Evolutionary conservation across 1,140 invertebrate genomes (phyloP), one percentile per base, ranked within the genome.

Genomic region (Tetramorium alpestre): DNA sequence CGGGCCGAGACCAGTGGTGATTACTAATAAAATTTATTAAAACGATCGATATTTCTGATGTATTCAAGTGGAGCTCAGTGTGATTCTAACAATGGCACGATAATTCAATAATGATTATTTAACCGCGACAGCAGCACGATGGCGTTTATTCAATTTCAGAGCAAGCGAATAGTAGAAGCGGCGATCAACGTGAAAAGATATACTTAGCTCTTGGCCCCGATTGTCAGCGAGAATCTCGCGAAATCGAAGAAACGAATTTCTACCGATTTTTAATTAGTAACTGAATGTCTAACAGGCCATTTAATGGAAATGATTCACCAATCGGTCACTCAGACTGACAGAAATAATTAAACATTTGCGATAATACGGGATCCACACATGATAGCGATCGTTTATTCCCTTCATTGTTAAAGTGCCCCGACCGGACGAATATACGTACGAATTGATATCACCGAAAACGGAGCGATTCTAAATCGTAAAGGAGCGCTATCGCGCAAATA

Each of bases 51-150:
- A 76, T 22, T 49, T 16, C 58, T 54, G 82, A 44, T 60, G 47
- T 85, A 82, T 82, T 73, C 38, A 82, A 47, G 64, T 38, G 54
- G 22, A 73, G 80, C 13, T 38, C 38, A 28, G 25, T 60, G 25
- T 49, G 80, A 60, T 84, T 84, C 80, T 75, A 84, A 84, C 80
- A 84, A 84, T 75, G 80, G 80, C 33, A 64, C 47, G 73, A 54
- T 85, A 85, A 85, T 67, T 47, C 33, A 25, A 85, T 78, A 85
- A 78, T 85, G 47, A 85, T 85, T 85, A 77, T 78, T 85, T 85
- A 85, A 85, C 60, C 54, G 62, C 82, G 82, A 77, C 73, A 78
- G 69, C 25, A 60, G 73, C 47, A 47, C 60, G 60, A 25, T 64
- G 25, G 22, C 73, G 62, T 78, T 78, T 78, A 78, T 78, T 78